Conservation (phyloP, 2,113 vertebrate species). For the Brachirus orientalis region DNA sequence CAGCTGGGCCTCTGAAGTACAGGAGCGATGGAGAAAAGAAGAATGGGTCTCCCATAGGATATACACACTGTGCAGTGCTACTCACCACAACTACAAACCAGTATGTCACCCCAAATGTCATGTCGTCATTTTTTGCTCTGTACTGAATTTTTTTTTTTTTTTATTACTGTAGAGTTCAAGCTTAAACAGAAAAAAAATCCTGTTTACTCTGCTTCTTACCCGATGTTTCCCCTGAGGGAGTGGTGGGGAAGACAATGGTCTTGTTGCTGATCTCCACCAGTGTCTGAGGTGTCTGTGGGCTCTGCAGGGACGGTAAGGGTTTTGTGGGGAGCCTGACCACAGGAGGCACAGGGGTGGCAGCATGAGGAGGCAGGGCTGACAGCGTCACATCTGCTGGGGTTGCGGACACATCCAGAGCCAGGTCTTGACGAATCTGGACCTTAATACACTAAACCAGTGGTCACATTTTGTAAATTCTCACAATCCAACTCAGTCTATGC, state of each 20-base stretch:
- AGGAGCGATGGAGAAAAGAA: constrained; percentile 21
- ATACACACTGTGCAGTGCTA: background rate
- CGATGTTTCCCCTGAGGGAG: constrained; percentile 85
- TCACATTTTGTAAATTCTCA: background rate
- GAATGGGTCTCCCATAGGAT: constrained; percentile 8
- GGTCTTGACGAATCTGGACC: constrained; percentile 87
- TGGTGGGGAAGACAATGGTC: constrained; percentile 86
- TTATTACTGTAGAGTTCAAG: background rate
- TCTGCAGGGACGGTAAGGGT: constrained; percentile 36
- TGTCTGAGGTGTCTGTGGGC: constrained; percentile 41
- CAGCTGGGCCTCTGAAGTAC: constrained; percentile 81
- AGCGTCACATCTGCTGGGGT: constrained; percentile 60
- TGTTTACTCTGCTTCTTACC: constrained; percentile 74
- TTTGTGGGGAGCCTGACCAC: constrained; percentile 67
- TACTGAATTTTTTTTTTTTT: no score
- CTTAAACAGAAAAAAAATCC: background rate
- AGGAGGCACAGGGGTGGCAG: constrained; percentile 76
- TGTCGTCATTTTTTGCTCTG: background rate
- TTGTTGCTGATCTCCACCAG: constrained; percentile 87
- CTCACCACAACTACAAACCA: constrained; percentile 7
- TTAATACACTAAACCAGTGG: constrained; percentile 82
- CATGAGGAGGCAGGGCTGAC: constrained; percentile 61
- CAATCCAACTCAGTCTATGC: background rate
- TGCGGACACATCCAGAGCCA: constrained; percentile 69
- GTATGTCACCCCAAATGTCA: background rate